Evolutionary conservation across 2,888 invertebrate species (phyloP), one percentile per base, ranked within the genome.

Genomic region (Cryptophagus acutangulus): DNA sequence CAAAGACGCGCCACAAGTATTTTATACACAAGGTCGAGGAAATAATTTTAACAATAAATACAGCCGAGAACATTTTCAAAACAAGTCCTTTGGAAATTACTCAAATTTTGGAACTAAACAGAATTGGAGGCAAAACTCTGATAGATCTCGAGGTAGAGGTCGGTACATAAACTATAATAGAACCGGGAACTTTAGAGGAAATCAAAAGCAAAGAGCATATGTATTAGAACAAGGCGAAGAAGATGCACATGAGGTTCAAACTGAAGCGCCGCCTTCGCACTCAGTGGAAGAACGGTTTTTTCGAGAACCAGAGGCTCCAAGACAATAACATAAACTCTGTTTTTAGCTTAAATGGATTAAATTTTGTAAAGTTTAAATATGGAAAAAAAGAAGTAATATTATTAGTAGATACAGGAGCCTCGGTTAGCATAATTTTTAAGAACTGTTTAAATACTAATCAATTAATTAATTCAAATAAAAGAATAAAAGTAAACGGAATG

Each of bases 361-460:
- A 43, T 39, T 43, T 20, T 39, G 35, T 38, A 12, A 9, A 34
- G 35, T 9, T 43, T 8, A 33, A n/a, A 8, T 34, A 29, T 29
- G 26, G 18, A n/a, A 10, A 33, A 13, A n/a, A 15, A 12, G 3
- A 18, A 26, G 14, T 40, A 31, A 29, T 10, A 10, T 40, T 33
- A 28, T 40, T 40, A 40, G 5, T 43, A 18, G 43, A 43, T 17
- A 40, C 36, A 13, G 26, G 40, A 5, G 40, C 44, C n/a, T 40
- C 40, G 2, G 24, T 40, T 12, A 33, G 40, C 29, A 25, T 33
- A 2, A 37, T 44, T 28, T 33, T 40, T 18, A 28, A 10, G 20
- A 16, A 33, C 6, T 14, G n/a, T 40, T 1, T 44, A 26, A 26
- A 25, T 10, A 16, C n/a, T 12, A n/a, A 33, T 35, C 29, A 36